Evolutionary conservation across 64 coral and sea anemone species (phyloP), one percentile per base, ranked within the genome.

Genomic region (Catalaphyllia jardinei): DNA sequence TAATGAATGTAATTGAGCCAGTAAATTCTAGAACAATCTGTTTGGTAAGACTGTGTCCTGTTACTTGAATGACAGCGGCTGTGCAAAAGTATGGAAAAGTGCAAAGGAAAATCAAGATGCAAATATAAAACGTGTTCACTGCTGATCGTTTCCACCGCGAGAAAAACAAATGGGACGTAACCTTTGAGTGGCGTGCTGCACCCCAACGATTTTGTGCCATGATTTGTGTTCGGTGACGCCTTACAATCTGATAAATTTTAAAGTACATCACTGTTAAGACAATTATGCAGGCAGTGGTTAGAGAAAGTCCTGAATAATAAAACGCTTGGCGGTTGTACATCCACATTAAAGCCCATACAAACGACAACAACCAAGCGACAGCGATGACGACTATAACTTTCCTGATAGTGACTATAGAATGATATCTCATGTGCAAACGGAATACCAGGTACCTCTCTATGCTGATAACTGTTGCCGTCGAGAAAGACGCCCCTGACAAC

Each of bases 381-480:
- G 27, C 69, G 1, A 91, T 59, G 17, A 62, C 57, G 12, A 46
- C 77, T 22, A 73, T 62, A 51, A 71, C 65, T 54, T 72, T 69
- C 62, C 39, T 80, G 35, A 27, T 80, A 13, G 93, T 94, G 67
- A 94, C 88, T 22, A 94, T 73, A 13, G 74, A 52, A n/a, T 86
- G 74, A 79, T 94, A 94, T 80, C 89, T 55, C 54, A 94, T 67
- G 51, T 94, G 83, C 12, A 94, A 18, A 25, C 80, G 59, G 9
- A 94, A 52, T 69, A 67, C 63, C 15, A 67, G 63, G 19, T 67
- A 67, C 63, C 63, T 67, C 7, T 67, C 63, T 15, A 67, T 67
- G 24, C 63, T 67, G 18, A 67, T 67, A 20, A 25, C 20, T 24
- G 63, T 67, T 67, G 63, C 63, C 2, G 69, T 87, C 31, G 67